Base-by-base conservation (phyloP, 2,888 invertebrate species). In the Tipula vernalis region DNA sequence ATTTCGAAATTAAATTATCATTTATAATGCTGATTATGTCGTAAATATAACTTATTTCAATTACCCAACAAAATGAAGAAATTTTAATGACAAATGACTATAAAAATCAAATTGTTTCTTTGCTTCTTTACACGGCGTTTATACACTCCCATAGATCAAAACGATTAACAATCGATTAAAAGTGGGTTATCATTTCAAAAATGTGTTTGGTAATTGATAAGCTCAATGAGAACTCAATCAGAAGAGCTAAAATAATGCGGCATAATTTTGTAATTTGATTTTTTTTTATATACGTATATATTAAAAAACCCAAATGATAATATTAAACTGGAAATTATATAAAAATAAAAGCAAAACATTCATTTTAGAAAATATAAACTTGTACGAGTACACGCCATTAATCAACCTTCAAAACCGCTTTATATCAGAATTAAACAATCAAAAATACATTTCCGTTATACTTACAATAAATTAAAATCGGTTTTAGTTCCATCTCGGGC, bases 401-500 rank as follows among this genome's bases (percentile, higher is more conserved):
- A 85, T 36, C 6, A 13, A 84, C 85, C 44, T 15, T 36, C 36
- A n/a, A 57, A 85, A 44, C 71, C 36, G 36, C 57, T 1, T 28
- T 8, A 71, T 71, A 71, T 71, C 71, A 71, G 10, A 10, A 28
- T 10, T 39, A 85, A 28, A 28, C 86, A 86, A 85, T 57, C n/a
- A 47, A 51, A 83, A 87, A 85, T 85, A 88, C n/a, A 85, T n/a
- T 42, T 28, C 44, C 85, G 86, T 71, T 71, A 28, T 57, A 88
- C 93, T 93, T 91, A 94, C 94, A 93, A 94, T 89, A 94, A 90
- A 89, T 94, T 93, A 12, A 94, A 93, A 88, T 94, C 94, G 71
- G 94, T 94, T 18, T 93, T 94, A 88, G 93, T 93, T 28, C 94
- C 94, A 86, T 93, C 93, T 88, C 92, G 93, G 0, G 94, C 93